Evolutionary conservation across 2,888 invertebrate genomes (phyloP), one percentile per base, ranked within the genome.

Genomic region (Gymnosoma rotundatum): DNA sequence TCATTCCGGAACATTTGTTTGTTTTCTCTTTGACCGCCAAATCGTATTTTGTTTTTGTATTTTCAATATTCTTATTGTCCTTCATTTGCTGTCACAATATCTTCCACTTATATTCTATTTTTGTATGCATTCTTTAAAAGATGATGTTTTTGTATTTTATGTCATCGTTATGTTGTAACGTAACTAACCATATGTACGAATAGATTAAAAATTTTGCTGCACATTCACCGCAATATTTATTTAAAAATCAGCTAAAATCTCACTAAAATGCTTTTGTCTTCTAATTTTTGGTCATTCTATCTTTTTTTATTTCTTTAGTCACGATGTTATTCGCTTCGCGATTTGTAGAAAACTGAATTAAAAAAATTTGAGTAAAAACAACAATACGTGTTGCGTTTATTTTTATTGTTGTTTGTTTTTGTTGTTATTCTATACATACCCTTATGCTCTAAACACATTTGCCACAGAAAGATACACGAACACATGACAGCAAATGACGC

Each of bases 281-380:
- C 42, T 54, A 45, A 61, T 69, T 54, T 61, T 48, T 48, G 45
- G 32, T 32, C 7, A 7, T 48, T 48, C n/a, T 14, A 16, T 12
- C 2, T 48, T 60, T 58, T 50, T 60, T 58, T 10, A 52, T 63
- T 50, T 48, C 38, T 36, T 56, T 74, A 66, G 42, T 60, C 75
- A 81, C 83, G 85, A 87, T 87, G 88, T 88, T 87, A 85, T 86
- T 86, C 86, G 88, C 84, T 88, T 87, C 87, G 87, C 86, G 86
- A 86, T 83, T 85, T 83, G 81, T 86, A 84, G 86, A 87, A 88
- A 87, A 88, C 88, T 88, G 79, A 88, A 86, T 86, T 86, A 82
- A 86, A 81, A 82, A 86, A 75, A 82, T 85, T 78, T 81, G 58
- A 70, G 78, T 78, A 78, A 80, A 84, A 83, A 83, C 70, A 81